phyloP scores from a whole-genome alignment of 2,113 vertebrate genomes.

The Microcebus tavaratra region DNA sequence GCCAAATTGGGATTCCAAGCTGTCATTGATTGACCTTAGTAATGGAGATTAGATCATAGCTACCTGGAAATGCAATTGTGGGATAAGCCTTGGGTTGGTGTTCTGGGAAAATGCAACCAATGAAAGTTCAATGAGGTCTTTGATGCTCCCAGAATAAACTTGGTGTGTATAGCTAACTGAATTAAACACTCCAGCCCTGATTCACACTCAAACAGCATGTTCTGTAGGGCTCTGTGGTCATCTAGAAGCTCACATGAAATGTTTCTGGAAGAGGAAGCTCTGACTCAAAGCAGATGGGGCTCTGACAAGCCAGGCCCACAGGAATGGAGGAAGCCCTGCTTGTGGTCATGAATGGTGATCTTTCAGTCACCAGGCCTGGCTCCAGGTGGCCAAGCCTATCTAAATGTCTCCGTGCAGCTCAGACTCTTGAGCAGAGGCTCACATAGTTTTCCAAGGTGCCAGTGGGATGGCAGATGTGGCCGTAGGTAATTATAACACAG shows the following conservation, averaged over 20 bases:
- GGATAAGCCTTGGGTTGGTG: neutral
- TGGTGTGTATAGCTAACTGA: neutral
- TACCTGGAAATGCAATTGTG: neutral
- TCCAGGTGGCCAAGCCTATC: neutral
- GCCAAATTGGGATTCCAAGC: neutral
- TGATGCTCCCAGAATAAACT: neutral
- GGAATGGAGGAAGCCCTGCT: neutral
- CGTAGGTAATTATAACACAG: neutral
- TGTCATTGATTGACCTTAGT: neutral
- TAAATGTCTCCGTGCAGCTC: neutral
- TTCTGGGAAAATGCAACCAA: neutral
- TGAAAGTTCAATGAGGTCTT: neutral
- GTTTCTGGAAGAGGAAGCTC: neutral
- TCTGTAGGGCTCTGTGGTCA: neutral
- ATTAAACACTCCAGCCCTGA: neutral
- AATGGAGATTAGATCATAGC: neutral
- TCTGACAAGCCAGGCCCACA: neutral
- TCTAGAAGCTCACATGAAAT: neutral
- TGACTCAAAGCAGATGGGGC: neutral
- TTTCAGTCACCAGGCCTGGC: too few species aligned
- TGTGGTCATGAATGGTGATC: neutral
- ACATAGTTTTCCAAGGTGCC: rapidly evolving
- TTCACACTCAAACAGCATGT: neutral
- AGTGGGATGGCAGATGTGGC: neutral
- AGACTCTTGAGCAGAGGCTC: neutral